These are phyloP conservation scores for Zapus hudsonius DNA, from an alignment of 2,113 vertebrate species.

Conservation along the genomic window DNA sequence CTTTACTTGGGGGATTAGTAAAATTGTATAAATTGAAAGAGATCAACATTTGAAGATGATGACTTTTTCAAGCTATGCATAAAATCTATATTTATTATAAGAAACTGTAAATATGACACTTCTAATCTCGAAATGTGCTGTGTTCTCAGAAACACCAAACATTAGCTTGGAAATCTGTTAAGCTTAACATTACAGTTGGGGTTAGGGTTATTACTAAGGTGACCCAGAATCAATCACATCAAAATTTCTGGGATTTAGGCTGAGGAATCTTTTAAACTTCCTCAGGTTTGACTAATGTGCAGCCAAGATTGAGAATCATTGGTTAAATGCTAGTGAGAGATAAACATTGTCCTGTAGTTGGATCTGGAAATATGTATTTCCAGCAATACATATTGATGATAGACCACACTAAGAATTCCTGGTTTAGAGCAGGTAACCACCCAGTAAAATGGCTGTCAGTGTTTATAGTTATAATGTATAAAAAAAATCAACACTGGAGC, in stretches of 20 bases:
- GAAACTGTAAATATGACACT: background rate
- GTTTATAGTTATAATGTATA: background rate
- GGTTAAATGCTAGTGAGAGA: background rate
- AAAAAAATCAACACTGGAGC: background rate
- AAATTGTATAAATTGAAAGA: background rate
- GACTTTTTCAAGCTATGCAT: background rate
- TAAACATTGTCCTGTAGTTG: background rate
- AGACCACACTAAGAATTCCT: background rate
- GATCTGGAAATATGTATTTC: slow-evolving; percentile 24
- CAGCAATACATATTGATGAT: background rate
- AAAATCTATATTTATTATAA: background rate
- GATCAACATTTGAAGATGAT: slow-evolving; percentile 35
- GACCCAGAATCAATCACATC: background rate
- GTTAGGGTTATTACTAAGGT: background rate
- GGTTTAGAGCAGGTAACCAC: background rate
- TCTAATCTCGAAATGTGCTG: background rate
- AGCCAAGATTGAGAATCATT: background rate
- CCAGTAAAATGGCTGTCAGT: background rate
- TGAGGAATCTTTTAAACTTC: background rate
- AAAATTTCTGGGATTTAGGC: background rate
- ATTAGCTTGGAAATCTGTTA: background rate
- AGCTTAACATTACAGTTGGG: background rate
- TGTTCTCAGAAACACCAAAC: background rate
- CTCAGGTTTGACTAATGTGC: background rate
- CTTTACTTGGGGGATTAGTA: background rate